Conservation (phyloP, 1,140 invertebrate genomes). For the Geopemphigus sp. region DNA sequence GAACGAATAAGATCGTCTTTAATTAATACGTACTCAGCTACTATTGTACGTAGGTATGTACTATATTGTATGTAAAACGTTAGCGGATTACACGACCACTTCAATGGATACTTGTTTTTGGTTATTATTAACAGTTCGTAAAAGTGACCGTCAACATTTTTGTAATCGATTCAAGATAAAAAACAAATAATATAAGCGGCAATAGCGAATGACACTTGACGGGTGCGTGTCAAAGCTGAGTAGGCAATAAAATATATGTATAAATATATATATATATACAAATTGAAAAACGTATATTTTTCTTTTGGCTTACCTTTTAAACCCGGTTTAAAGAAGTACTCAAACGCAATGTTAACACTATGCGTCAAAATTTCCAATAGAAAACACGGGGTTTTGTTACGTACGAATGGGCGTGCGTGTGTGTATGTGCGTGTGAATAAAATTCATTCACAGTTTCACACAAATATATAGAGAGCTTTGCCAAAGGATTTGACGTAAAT, state of each 20-base stretch:
- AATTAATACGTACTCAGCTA: background rate
- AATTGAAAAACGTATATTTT: background rate
- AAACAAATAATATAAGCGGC: no score
- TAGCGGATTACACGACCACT: no score
- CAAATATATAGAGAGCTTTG: background rate
- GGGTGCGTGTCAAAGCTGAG: background rate
- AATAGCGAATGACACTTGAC: background rate
- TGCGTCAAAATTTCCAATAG: background rate
- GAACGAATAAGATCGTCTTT: constrained; percentile 5
- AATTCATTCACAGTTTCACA: background rate
- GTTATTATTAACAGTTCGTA: no score
- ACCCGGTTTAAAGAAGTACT: constrained; percentile 14
- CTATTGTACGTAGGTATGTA: background rate
- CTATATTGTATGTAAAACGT: no score
- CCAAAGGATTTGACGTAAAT: background rate
- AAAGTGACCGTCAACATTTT: background rate
- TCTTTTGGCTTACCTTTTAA: background rate
- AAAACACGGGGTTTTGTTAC: background rate
- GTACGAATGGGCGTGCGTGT: background rate
- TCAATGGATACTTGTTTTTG: no score
- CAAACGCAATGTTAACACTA: background rate
- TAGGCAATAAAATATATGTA: constrained; percentile 14
- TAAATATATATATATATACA: no score
- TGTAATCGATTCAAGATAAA: constrained; percentile 8
- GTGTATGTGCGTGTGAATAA: background rate